Evolutionary conservation across 2,797 vertebrate genomes (phyloP).

Genomic region (Aldrovandia affinis): DNA sequence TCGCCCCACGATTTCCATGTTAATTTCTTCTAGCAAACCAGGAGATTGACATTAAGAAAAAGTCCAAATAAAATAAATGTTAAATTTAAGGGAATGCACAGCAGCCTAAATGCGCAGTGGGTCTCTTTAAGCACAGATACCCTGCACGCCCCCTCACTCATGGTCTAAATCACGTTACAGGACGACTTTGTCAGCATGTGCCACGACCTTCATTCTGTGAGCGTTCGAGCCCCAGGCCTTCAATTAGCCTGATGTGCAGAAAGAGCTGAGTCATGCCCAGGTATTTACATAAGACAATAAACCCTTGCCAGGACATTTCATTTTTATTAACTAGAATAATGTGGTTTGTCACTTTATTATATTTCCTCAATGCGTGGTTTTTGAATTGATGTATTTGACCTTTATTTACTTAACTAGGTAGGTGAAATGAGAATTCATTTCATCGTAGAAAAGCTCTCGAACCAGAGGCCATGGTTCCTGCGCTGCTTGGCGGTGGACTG

Average conservation of each 20-base stretch:
- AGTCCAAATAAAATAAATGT: neutral
- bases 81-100: neutral
- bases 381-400: too few relatives aligned
- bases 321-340: neutral
- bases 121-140: neutral
- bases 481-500: neutral
- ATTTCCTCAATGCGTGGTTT: neutral
- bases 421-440: too few relatives aligned
- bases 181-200: neutral
- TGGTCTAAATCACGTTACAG: neutral
- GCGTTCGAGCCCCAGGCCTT: neutral
- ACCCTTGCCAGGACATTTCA: neutral
- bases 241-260: conserved; percentile 1
- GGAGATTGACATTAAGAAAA: too few relatives aligned
- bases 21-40: too few relatives aligned
- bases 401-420: too few relatives aligned
- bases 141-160: neutral
- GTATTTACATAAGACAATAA: neutral
- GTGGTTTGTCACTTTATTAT: neutral
- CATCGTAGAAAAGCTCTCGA: neutral
- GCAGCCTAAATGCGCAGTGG: neutral
- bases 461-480: neutral
- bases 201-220: neutral
- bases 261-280: conserved; percentile 19
- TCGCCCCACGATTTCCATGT: too few relatives aligned